phyloP scores from a whole-genome alignment of 92 coral and sea anemone genomes.

The Umimayanthus chanpuru region DNA sequence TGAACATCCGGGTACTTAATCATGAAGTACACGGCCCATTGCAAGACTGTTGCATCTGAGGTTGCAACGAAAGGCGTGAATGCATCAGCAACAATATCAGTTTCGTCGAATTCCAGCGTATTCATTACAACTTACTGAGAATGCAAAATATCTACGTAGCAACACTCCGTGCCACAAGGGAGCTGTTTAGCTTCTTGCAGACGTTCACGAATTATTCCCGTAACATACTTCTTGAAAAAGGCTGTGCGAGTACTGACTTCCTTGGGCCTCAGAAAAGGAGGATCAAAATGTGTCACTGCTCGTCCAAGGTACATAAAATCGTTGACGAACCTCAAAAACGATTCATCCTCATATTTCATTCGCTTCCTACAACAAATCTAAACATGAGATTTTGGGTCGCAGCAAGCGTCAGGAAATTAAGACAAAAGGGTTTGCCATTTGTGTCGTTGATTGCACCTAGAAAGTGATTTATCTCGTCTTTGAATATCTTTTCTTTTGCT shows the following conservation, averaged over 20 bases:
- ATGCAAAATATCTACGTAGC: not conserved
- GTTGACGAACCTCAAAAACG: not conserved
- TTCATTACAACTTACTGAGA: not conserved
- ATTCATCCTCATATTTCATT: not conserved
- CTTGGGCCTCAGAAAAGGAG: not conserved
- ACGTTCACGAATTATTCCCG: not conserved
- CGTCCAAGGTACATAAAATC: not conserved
- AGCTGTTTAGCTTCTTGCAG: not conserved
- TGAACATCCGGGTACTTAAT: not conserved
- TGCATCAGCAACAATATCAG: not conserved
- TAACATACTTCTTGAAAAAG: not conserved
- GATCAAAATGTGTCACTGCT: not conserved
- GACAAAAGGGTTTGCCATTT: not conserved
- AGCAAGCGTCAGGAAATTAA: not conserved
- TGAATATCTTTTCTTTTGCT: not conserved
- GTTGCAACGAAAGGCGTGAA: not conserved
- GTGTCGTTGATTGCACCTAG: not conserved
- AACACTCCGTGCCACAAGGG: not conserved
- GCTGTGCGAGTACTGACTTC: not conserved
- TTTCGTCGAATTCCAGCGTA: not conserved
- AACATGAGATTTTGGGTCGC: not conserved
- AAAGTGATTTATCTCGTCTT: not conserved
- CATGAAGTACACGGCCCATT: not conserved
- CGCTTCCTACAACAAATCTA: not conserved
- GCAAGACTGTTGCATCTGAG: not conserved